phyloP scores from a whole-genome alignment of 2,888 invertebrate species.

The Eucriotettix oculatus region DNA sequence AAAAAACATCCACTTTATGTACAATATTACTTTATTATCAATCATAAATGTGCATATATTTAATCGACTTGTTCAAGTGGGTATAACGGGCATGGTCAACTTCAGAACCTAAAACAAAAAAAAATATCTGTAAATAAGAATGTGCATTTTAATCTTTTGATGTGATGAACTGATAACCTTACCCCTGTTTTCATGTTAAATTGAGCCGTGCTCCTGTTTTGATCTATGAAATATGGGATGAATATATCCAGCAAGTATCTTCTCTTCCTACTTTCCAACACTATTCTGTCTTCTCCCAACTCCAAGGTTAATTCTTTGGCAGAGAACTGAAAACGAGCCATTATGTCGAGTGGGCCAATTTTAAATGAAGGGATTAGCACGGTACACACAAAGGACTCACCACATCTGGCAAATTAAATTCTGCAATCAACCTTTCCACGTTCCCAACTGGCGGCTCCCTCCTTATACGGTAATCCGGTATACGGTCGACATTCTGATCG shows the following conservation, averaged over 20 bases:
- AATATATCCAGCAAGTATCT: constrained; percentile 51
- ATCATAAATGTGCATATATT: too few relatives aligned
- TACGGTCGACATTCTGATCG: not conserved
- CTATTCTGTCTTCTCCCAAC: constrained; percentile 55
- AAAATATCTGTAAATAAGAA: too few relatives aligned
- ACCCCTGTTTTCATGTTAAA: constrained; percentile 37
- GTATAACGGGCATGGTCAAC: too few relatives aligned
- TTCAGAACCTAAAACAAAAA: too few relatives aligned
- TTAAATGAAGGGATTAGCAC: too few relatives aligned
- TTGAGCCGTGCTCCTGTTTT: constrained; percentile 31
- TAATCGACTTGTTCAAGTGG: too few relatives aligned
- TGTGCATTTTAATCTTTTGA: too few relatives aligned
- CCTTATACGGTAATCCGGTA: not conserved
- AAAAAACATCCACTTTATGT: too few relatives aligned
- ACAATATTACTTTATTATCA: too few relatives aligned
- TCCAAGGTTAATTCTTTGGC: constrained; percentile 45
- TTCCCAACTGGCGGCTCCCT: not conserved
- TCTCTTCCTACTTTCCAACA: constrained; percentile 42
- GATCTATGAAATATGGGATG: constrained; percentile 46
- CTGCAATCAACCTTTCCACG: not conserved
- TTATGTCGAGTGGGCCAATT: too few relatives aligned
- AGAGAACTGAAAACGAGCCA: constrained; percentile 30
- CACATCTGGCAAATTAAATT: not conserved
- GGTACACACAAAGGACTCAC: not conserved
- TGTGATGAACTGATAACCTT: not conserved